Conservation (phyloP, 2,113 vertebrate genomes). For the Glaucomys volans region DNA sequence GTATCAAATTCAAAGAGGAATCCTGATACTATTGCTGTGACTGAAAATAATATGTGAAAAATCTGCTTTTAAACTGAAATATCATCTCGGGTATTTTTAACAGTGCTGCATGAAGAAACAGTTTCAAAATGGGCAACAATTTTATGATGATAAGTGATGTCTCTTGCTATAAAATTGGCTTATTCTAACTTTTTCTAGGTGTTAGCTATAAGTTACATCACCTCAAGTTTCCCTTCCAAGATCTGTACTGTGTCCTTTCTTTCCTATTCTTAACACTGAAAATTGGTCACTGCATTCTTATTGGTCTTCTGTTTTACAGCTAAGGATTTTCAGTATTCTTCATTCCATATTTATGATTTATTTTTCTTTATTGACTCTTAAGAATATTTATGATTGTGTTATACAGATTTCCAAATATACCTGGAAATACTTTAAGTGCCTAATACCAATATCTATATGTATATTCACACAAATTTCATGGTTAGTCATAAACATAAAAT, state of each 20-base stretch:
- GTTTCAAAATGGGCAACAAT: not conserved
- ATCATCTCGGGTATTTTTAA: not conserved
- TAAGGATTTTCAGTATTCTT: slow-evolving; percentile 33
- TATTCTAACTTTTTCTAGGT: not conserved
- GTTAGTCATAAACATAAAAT: slow-evolving; percentile 33
- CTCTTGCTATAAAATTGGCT: not conserved
- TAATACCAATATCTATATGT: not conserved
- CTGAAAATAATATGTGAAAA: not conserved
- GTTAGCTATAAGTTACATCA: not conserved
- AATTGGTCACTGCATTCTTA: not conserved
- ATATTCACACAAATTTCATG: not conserved
- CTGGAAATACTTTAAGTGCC: not conserved
- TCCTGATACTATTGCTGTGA: not conserved
- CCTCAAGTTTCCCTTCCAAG: not conserved
- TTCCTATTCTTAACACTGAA: not conserved
- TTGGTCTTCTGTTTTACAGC: not conserved
- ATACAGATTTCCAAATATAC: not conserved
- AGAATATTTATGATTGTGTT: not conserved
- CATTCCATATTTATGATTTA: not conserved
- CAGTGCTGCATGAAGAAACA: not conserved
- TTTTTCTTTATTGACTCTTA: not conserved
- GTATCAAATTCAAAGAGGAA: not conserved
- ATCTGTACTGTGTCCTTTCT: not conserved
- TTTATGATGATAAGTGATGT: not conserved
- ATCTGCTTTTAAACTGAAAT: slow-evolving; percentile 29